phyloP scores from a whole-genome alignment of 1,140 invertebrate genomes.

The Cheumatopsyche charites region DNA sequence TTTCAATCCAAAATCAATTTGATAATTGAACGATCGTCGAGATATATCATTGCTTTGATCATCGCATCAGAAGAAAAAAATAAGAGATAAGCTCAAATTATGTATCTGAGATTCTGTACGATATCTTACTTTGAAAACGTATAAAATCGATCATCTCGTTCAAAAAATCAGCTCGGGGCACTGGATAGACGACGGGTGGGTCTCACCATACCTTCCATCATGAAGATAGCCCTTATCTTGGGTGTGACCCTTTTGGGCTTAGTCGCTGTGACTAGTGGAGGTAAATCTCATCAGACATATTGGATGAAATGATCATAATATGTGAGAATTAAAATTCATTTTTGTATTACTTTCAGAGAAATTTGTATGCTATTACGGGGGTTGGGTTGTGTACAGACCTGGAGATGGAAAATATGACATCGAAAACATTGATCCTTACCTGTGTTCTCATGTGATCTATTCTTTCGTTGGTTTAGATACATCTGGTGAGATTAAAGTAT shows the following conservation, averaged over 20 bases:
- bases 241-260: neutral
- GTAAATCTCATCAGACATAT: no score
- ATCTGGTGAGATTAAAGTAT: constrained; percentile 57
- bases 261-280: neutral
- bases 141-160: neutral
- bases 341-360: constrained; percentile 53
- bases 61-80: no score
- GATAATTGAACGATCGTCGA: no score
- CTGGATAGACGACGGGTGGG: neutral
- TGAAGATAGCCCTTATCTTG: neutral
- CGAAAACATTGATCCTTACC: constrained; percentile 68
- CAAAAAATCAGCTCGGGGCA: neutral
- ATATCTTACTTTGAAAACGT: neutral
- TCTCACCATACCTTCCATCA: neutral
- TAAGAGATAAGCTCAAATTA: no score
- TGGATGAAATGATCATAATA: no score
- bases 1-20: no score
- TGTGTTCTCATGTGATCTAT: constrained; percentile 79
- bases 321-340: no score
- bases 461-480: constrained; percentile 69
- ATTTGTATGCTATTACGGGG: constrained; percentile 74
- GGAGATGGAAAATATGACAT: constrained; percentile 70
- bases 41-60: no score
- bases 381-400: constrained; percentile 73
- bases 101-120: no score